A percentile compares a stretch with the other conserved stretches of the same genome.
These are phyloP conservation scores for Agrotis ipsilon DNA, from an alignment of 2,888 invertebrate genomes.

Conservation along the genomic window DNA sequence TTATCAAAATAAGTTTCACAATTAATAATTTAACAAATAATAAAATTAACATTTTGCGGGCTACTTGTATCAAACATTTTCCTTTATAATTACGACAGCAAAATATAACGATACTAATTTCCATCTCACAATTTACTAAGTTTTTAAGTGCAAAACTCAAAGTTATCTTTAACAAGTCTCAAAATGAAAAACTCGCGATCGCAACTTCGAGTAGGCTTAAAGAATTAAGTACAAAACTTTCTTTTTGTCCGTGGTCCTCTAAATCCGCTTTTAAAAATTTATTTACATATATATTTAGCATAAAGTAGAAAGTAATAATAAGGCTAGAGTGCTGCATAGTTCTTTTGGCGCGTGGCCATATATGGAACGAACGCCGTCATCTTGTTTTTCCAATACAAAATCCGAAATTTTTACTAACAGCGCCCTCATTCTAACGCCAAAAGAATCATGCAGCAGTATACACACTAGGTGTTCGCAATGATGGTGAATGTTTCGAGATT, in stretches of 20 bases:
- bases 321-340: constrained; percentile 15
- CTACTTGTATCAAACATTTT: constrained; percentile 4
- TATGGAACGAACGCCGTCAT: not conserved
- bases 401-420: not conserved
- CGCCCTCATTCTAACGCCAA: not conserved
- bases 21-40: not conserved
- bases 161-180: constrained; percentile 44
- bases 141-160: constrained; percentile 51
- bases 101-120: constrained; percentile 24
- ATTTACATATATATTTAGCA: constrained; percentile 73
- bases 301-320: constrained; percentile 57
- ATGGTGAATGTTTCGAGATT: constrained; percentile 45
- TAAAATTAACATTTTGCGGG: constrained; percentile 3
- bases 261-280: constrained; percentile 75
- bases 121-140: constrained; percentile 31
- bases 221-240: constrained; percentile 73
- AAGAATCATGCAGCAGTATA: constrained; percentile 4
- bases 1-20: not conserved
- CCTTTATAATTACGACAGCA: constrained; percentile 1
- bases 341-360: not conserved
- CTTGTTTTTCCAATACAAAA: not conserved
- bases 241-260: constrained; percentile 79
- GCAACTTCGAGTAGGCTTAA: constrained; percentile 56
- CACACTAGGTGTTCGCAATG: constrained; percentile 25
- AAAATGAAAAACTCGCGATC: constrained; percentile 44